These are phyloP conservation scores for Adela reaumurella DNA, from an alignment of 2,888 invertebrate genomes.

Conservation along the genomic window DNA sequence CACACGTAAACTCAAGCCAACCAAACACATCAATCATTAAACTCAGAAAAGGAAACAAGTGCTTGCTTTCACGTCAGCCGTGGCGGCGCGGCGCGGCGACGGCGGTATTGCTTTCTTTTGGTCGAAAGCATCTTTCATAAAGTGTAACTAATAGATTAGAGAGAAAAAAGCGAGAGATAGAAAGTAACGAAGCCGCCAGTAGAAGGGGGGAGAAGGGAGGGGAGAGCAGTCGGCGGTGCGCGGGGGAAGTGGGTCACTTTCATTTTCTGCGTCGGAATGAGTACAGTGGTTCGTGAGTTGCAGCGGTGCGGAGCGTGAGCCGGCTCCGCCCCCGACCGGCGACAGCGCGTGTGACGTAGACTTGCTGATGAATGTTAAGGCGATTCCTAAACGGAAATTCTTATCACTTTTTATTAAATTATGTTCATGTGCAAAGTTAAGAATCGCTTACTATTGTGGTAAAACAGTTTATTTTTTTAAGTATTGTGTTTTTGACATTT, in stretches of 20 bases:
- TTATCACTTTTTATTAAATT: too few relatives aligned
- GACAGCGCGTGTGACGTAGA: too few relatives aligned
- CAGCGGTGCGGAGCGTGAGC: not conserved
- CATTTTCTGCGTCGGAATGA: constrained; percentile 28
- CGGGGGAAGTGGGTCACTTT: constrained; percentile 46
- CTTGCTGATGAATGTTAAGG: too few relatives aligned
- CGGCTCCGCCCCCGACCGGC: not conserved
- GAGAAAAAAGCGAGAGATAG: constrained; percentile 45
- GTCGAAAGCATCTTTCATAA: constrained; percentile 8
- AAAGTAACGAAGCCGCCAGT: constrained; percentile 17
- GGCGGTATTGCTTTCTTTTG: not conserved
- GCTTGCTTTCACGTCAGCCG: not conserved
- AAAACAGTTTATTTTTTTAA: too few relatives aligned
- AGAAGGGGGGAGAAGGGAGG: constrained; percentile 18
- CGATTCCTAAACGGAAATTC: too few relatives aligned
- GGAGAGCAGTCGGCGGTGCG: constrained; percentile 18
- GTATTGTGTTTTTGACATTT: too few relatives aligned
- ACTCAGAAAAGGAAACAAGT: not conserved
- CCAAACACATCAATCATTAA: not conserved
- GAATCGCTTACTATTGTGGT: too few relatives aligned
- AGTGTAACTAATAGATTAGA: constrained; percentile 41
- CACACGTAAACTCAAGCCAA: not conserved
- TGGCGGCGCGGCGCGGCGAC: not conserved
- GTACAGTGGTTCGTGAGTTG: not conserved
- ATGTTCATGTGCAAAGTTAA: too few relatives aligned